A percentile compares a stretch with the other conserved stretches of the same genome.
Conservation (phyloP, 2,113 vertebrate species). For the Anguilla japonica region DNA sequence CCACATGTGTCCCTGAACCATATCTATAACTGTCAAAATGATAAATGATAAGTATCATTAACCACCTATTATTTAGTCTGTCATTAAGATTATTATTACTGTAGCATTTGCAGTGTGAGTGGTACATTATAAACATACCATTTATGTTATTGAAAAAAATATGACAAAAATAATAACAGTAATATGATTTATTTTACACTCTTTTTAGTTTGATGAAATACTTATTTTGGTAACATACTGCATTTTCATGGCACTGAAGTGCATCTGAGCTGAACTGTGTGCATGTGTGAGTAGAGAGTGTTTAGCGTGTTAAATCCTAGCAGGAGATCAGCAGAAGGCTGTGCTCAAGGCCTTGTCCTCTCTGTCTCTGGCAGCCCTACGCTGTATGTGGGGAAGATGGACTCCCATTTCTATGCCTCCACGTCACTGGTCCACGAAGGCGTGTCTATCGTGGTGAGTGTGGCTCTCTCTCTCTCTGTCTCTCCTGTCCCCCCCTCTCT, state of each 20-base stretch:
- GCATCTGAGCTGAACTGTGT: not conserved
- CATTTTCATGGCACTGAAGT: not conserved
- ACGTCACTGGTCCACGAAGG: slow-evolving; percentile 86
- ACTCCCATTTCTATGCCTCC: slow-evolving; percentile 85
- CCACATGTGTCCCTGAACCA: not conserved
- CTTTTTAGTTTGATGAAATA: not conserved
- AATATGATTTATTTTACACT: not conserved
- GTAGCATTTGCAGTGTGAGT: too few species aligned
- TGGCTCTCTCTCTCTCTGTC: slow-evolving; percentile 51
- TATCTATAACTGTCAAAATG: not conserved
- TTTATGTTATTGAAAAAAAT: too few species aligned
- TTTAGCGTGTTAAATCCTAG: not conserved
- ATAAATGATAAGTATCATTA: not conserved
- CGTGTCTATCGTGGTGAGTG: slow-evolving; percentile 78
- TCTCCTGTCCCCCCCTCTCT: too few species aligned
- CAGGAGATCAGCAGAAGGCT: not conserved
- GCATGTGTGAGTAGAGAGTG: too few species aligned
- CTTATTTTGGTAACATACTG: not conserved
- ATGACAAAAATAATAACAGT: too few species aligned
- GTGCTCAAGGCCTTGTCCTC: not conserved
- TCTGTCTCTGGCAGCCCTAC: slow-evolving; percentile 73
- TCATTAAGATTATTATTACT: not conserved
- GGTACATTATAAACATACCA: too few species aligned
- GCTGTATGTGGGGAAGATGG: slow-evolving; percentile 87
- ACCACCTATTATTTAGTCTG: not conserved